Percentiles rank a stretch among this genome's conserved stretches.
Evolutionary conservation across 1,140 invertebrate species (phyloP).

Genomic region (Ceratosolen solmsi): DNA sequence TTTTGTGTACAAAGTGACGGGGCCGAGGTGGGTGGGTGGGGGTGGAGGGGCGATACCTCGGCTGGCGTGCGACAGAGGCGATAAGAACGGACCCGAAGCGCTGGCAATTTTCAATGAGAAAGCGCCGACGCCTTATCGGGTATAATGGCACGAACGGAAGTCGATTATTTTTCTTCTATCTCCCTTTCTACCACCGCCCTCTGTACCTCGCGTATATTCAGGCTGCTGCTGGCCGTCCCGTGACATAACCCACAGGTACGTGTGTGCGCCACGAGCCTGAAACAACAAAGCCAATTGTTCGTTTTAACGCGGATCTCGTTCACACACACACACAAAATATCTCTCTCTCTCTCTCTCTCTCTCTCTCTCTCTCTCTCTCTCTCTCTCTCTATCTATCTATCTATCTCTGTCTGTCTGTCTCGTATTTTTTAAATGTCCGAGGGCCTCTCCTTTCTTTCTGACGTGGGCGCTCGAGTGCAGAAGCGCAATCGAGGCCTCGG

Average conservation of each 20-base stretch:
- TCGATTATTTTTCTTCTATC: not conserved
- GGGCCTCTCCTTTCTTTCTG: not conserved
- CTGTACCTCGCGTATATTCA: not conserved
- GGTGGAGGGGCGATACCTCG: not conserved
- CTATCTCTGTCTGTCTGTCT: too few relatives aligned
- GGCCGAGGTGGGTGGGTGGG: too few relatives aligned
- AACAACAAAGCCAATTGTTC: slow-evolving; percentile 45
- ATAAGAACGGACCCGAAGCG: slow-evolving; percentile 20
- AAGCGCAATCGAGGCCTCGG: not conserved
- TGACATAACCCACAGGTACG: slow-evolving; percentile 32
- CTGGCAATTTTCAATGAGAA: slow-evolving; percentile 30
- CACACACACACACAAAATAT: too few relatives aligned
- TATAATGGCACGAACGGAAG: slow-evolving; percentile 26
- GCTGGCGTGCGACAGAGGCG: not conserved
- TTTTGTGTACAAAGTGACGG: too few relatives aligned
- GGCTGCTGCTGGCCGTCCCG: not conserved
- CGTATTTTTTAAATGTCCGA: too few relatives aligned
- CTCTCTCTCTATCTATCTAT: not conserved
- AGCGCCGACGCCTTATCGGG: slow-evolving; percentile 16
- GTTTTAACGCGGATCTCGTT: slow-evolving; percentile 1
- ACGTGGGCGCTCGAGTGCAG: not conserved
- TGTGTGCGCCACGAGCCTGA: not conserved
- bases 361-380: not conserved
- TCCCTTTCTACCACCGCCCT: not conserved
- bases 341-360: not conserved